phyloP scores from a whole-genome alignment of 2,888 invertebrate genomes.

The Octonoba sinensis region DNA sequence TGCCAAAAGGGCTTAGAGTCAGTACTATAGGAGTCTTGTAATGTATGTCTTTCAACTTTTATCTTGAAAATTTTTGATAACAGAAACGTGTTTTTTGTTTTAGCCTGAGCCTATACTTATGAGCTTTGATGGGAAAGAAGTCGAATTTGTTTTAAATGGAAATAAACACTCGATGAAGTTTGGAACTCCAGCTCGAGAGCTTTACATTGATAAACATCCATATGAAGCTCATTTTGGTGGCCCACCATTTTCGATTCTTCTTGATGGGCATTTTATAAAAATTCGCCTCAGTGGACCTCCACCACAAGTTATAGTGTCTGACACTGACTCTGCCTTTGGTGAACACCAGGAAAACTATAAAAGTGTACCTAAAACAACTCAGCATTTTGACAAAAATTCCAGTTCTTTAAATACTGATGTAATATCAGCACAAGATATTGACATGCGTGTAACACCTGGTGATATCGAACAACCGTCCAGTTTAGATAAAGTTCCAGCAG shows the following conservation, averaged over 20 bases:
- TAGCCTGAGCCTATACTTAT: slow-evolving; percentile 20
- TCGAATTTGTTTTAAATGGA: slow-evolving; percentile 35
- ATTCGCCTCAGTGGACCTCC: slow-evolving; percentile 90
- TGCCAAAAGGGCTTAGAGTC: too few species aligned
- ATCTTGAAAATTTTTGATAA: neutral
- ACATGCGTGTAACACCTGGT: slow-evolving; percentile 13
- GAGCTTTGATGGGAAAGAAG: slow-evolving; percentile 24
- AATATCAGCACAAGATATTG: slow-evolving; percentile 8
- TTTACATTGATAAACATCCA: slow-evolving; percentile 78
- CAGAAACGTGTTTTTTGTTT: neutral
- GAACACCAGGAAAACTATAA: neutral
- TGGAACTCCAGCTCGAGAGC: slow-evolving; percentile 64
- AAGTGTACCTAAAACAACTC: neutral
- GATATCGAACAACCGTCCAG: neutral
- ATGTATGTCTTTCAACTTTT: too few species aligned
- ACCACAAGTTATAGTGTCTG: slow-evolving; percentile 92
- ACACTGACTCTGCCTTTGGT: slow-evolving; percentile 78
- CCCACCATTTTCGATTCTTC: slow-evolving; percentile 78
- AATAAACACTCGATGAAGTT: slow-evolving; percentile 58
- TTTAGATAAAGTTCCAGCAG: neutral
- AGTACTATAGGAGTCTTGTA: too few species aligned
- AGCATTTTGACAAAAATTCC: too few species aligned
- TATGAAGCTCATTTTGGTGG: slow-evolving; percentile 95
- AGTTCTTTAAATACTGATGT: too few species aligned
- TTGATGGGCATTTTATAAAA: slow-evolving; percentile 70